A percentile compares a stretch with the other conserved stretches of the same genome.
Evolutionary conservation across 2,888 invertebrate genomes (phyloP).

Genomic region (Hypercompe scribonia): DNA sequence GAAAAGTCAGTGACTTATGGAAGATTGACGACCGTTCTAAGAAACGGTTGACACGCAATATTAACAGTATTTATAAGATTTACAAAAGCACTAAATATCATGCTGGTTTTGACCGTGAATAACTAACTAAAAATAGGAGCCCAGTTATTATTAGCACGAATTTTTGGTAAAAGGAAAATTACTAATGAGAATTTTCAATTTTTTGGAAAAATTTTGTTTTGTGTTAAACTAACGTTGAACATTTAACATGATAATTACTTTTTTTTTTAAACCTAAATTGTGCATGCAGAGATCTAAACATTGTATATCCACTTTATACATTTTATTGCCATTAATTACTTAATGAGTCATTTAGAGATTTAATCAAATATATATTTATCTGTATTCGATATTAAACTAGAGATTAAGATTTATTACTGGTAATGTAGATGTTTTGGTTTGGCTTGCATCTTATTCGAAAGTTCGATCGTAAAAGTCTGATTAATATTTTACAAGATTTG

Average conservation of each 20-base stretch:
- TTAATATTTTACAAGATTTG: background rate
- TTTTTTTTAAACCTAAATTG: background rate
- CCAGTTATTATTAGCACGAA: background rate
- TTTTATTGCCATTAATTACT: background rate
- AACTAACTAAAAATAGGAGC: background rate
- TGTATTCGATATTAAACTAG: background rate
- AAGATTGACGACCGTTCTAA: background rate
- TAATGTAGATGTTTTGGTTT: background rate
- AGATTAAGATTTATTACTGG: too few relatives aligned
- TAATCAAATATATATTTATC: background rate
- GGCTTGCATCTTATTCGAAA: too few relatives aligned
- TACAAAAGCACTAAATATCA: background rate
- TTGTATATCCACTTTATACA: background rate
- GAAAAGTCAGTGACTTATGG: background rate
- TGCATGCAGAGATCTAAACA: background rate
- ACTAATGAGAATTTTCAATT: too few relatives aligned
- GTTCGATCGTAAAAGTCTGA: too few relatives aligned
- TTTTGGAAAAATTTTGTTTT: too few relatives aligned
- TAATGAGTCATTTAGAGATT: background rate
- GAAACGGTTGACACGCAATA: background rate
- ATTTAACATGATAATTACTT: too few relatives aligned
- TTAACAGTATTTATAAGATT: background rate
- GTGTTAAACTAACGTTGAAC: too few relatives aligned
- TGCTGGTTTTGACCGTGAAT: background rate
- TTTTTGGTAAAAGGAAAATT: background rate